phyloP scores from a whole-genome alignment of 2,113 vertebrate genomes.

The Ancistrus triradiatus region DNA sequence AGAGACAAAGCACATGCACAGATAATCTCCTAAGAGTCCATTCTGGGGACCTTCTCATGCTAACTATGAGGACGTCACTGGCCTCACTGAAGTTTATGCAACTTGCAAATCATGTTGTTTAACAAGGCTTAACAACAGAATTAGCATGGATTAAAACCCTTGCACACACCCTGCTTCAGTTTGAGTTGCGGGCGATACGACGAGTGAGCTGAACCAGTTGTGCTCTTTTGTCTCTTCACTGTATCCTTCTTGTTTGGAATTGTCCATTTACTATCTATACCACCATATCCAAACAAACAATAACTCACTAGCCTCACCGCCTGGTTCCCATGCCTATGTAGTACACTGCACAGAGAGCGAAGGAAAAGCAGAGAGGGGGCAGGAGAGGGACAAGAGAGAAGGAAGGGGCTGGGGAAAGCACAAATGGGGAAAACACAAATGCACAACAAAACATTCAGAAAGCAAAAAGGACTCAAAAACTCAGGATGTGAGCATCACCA shows the following conservation, averaged over 20 bases:
- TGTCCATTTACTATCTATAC: neutral
- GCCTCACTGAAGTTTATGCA: no score
- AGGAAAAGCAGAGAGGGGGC: no score
- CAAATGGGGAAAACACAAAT: neutral
- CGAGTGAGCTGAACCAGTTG: no score
- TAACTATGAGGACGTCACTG: no score
- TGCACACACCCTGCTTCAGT: no score
- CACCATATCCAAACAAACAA: neutral
- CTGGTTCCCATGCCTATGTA: constrained; percentile 28
- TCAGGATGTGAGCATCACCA: constrained; percentile 24
- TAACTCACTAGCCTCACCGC: neutral
- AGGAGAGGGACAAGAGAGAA: neutral
- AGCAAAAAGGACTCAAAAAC: constrained; percentile 42
- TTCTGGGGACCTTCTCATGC: neutral
- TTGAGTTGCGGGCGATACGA: no score
- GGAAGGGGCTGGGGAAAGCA: neutral
- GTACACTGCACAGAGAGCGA: neutral
- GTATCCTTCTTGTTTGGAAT: no score
- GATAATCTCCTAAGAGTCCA: neutral
- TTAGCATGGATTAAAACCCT: no score
- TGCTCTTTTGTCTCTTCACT: no score
- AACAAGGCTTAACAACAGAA: no score
- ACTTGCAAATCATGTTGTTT: no score
- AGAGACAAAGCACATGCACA: neutral
- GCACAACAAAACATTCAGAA: constrained; percentile 37